A percentile compares a stretch with the other conserved stretches of the same genome.
Conservation (phyloP, 2,113 vertebrate genomes). For the Motacilla alba region DNA sequence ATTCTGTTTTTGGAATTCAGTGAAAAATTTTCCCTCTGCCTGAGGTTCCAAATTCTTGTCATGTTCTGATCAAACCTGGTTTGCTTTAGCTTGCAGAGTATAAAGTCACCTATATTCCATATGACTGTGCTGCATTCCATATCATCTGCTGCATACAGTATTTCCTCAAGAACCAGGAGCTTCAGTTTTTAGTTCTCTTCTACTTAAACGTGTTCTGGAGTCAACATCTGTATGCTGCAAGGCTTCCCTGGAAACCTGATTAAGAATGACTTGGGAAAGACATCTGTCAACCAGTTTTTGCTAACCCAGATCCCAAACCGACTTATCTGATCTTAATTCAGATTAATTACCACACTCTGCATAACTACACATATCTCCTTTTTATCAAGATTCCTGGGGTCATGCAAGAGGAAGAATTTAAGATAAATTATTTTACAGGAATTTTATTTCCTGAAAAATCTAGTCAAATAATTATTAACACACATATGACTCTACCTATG, state of each 20-base stretch:
- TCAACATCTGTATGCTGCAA: not conserved
- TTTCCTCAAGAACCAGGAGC: not conserved
- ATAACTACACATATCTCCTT: not conserved
- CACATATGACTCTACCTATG: not conserved
- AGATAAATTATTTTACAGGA: not conserved
- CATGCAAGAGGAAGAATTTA: not conserved
- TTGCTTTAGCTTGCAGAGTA: not conserved
- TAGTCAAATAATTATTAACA: not conserved
- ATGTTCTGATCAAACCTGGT: not conserved
- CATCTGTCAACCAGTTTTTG: not conserved
- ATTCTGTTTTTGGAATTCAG: not conserved
- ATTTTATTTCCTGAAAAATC: not conserved
- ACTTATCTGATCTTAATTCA: not conserved
- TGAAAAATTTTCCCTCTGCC: not conserved
- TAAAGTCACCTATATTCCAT: not conserved
- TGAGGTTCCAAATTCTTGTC: not conserved
- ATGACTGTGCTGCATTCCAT: not conserved
- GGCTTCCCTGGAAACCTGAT: not conserved
- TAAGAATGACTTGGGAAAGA: not conserved
- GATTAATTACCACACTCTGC: not conserved
- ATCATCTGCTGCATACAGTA: not conserved
- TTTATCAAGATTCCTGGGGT: not conserved
- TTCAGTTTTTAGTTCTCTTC: not conserved
- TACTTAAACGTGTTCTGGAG: not conserved
- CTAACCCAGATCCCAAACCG: not conserved